These are phyloP conservation scores for Campylorhamphus procurvoides DNA, from an alignment of 2,113 vertebrate genomes.

Conservation along the genomic window DNA sequence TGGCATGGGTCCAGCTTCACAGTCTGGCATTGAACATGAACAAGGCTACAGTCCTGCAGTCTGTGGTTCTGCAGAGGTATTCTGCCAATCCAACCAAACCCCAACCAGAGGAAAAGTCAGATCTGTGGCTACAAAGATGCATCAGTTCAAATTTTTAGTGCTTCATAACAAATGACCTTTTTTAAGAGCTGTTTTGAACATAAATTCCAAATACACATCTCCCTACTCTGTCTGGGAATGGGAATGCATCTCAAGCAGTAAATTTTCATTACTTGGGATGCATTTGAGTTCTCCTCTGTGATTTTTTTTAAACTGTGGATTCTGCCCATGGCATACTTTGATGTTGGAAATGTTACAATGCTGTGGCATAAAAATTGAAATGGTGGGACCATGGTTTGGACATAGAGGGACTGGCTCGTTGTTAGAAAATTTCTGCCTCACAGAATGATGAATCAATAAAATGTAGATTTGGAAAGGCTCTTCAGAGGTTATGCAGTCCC, in stretches of 20 bases:
- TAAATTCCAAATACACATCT: neutral
- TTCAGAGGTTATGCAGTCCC: neutral
- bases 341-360: neutral
- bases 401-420: neutral
- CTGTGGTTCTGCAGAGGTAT: neutral
- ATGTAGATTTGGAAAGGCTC: neutral
- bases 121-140: neutral
- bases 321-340: neutral
- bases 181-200: neutral
- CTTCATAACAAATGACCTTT: neutral
- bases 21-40: neutral
- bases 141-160: neutral
- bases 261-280: neutral
- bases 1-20: neutral
- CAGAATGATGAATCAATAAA: neutral
- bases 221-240: neutral
- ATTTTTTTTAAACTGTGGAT: neutral
- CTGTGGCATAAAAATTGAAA: neutral
- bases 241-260: neutral
- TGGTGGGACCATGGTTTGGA: neutral
- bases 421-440: neutral
- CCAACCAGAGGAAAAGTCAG: neutral
- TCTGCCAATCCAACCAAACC: neutral
- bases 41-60: neutral
- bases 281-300: neutral